Base-by-base conservation (phyloP, 2,888 invertebrate genomes). In the Drosophila antonietae region DNA sequence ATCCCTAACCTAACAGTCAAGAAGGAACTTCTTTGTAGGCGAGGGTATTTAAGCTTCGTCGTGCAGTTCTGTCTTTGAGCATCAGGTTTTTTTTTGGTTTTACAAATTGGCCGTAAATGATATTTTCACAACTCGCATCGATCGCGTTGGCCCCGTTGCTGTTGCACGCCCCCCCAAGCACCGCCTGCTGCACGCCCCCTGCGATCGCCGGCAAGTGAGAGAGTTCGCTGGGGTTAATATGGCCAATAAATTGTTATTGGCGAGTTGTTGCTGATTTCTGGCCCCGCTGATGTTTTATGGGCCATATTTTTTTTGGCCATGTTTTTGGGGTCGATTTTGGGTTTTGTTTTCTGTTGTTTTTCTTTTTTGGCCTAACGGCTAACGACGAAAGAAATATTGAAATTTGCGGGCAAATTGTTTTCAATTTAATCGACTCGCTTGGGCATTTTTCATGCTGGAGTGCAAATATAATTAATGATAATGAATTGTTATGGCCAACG, bases 111-210 rank as follows among this genome's bases (percentile, higher is more conserved):
- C 80, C 80, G 89, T 91, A 91, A 90, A 90, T 91, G 90, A 90
- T 90, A 89, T 91, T 91, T 91, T 88, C 79, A 85, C 86, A 91
- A 87, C 89, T 90, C 87, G 90, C 90, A 90, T 90, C 91, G 88
- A 88, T 89, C 81, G 90, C 56, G 55, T 28, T 55, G 53, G 68
- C 56, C 63, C 76, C 75, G 47, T 46, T 44, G 75, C 60, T 37
- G 65, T 43, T 37, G 69, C 52, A 52, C 51, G n/a, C 43, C 55
- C 59, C 51, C 55, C 47, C 41, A 18, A 43, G 9, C 47, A 28
- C 28, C 43, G 41, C 15, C 46, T 44, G 20, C 53, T 58, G 31
- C 55, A 55, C 49, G 41, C n/a, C 43, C 52, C 28, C 53, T 58
- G 31, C 44, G 35, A 35, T 51, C 65, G 52, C 57, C 70, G 71